These are phyloP conservation scores for Campoplex capitator DNA, from an alignment of 2,888 invertebrate species.

Conservation along the genomic window DNA sequence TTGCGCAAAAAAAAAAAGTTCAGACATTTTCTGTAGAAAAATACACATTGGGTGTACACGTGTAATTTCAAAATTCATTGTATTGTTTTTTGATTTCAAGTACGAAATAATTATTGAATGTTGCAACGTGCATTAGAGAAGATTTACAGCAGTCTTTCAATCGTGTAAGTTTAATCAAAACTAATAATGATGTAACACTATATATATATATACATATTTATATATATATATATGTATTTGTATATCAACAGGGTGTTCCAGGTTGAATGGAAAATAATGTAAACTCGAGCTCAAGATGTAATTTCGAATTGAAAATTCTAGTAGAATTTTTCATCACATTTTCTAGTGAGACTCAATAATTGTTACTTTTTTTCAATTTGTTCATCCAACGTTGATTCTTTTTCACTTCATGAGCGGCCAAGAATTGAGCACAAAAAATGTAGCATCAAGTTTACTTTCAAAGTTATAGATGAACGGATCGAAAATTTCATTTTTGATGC, in stretches of 20 bases:
- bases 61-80: conserved; percentile 41
- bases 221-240: conserved; percentile 38
- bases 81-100: conserved; percentile 14
- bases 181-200: conserved; percentile 46
- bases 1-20: not conserved
- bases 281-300: not conserved
- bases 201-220: conserved; percentile 9
- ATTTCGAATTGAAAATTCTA: not conserved
- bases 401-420: too few relatives aligned
- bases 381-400: not conserved
- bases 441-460: not conserved
- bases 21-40: not conserved
- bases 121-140: conserved; percentile 68
- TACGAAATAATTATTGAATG: conserved; percentile 65
- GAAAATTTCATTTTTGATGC: not conserved
- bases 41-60: not conserved
- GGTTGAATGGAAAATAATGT: not conserved
- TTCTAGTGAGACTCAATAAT: not conserved
- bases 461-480: not conserved
- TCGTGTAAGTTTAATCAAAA: conserved; percentile 65
- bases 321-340: not conserved
- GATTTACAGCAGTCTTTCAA: conserved; percentile 70
- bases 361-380: too few relatives aligned
- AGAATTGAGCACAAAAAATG: not conserved
- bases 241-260: conserved; percentile 23